Evolutionary conservation across 1,140 invertebrate genomes (phyloP), one percentile per base, ranked within the genome.

Genomic region (Tigriopus japonicus): DNA sequence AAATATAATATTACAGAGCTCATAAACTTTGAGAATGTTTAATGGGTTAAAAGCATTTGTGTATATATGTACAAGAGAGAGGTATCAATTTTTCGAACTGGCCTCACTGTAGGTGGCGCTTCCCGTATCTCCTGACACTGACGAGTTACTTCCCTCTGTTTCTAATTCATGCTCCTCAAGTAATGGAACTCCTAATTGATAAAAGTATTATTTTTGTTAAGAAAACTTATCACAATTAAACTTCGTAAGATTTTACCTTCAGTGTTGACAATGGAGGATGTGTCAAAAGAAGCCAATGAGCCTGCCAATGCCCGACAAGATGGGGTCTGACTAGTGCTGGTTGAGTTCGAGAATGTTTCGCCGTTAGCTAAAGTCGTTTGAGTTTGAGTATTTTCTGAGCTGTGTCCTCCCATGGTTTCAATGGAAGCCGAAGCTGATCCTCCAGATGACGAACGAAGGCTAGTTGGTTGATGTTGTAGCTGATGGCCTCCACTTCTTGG

Each of bases 261-360:
- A 56, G 71, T 75, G 63, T 74, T 76, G 49, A 72, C 67, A 19
- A 73, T 69, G 1, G 74, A 76, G 56, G 69, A 70, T 10, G 73
- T 73, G 64, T 76, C 74, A 63, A 76, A 76, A 14, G 74, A 76
- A 9, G 74, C 72, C 23, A 75, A 65, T 65, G 72, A 61, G 19
- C 59, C 59, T 6, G 59, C 59, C n/a, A 61, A 40, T 3, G 59
- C 59, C 14, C 59, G 12, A 41, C 59, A 61, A n/a, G 59, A 61
- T 21, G 59, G 59, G 15, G 59, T 61, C 23, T 61, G 59, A 17
- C 43, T 56, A 3, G 45, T 15, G 7, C 40, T 51, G 19, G 59
- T 49, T 15, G 45, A 35, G 9, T 35, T 35, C 9, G 28, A 35
- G 28, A 35, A 35, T 35, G 28, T 35, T 35, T 35, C 28, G 9